Base-by-base conservation (phyloP, 2,888 invertebrate species). In the Siphlonurus alternatus region DNA sequence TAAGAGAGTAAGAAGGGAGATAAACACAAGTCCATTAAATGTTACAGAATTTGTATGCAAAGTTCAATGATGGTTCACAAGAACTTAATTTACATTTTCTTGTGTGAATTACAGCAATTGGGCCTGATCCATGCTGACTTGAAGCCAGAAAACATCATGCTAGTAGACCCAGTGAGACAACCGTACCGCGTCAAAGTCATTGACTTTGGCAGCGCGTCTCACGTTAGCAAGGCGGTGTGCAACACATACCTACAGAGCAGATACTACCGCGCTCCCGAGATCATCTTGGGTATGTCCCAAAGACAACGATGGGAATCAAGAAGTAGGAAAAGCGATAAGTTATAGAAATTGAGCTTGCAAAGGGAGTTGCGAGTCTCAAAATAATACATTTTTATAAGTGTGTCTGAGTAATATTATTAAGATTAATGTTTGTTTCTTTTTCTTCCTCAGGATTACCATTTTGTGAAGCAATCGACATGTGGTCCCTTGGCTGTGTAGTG, bases 381-480 rank as follows among this genome's bases (percentile, higher is more conserved):
- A 10, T 7, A 18, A 18, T 53, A 51, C 23, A 60, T 59, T 62
- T 62, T 59, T 25, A 1, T n/a, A 2, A 24, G 2, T 23, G 22
- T 20, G n/a, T 19, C 19, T 20, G 23, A 3, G 53, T 53, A 2
- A 23, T 1, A 61, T 15, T 22, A 10, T 1, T 10, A 23, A 2
- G 18, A 18, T 53, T 61, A 38, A 2, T n/a, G 5, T 61, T 25
- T n/a, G 23, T 2, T 53, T 53, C 23, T 25, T 19, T 38, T 53
- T 22, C 1, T 10, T 53, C 66, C 69, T n/a, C 67, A 76, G 76
- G 99, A 23, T 80, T 99, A 71, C 98, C 97, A 67, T 99, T 99
- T 80, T 96, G 96, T 80, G 99, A 99, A 78, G 95, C 98, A 18
- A 99, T 99, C 72, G 99, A 99, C 78, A 99, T 99, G 98, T 99